Evolutionary conservation across 1,140 invertebrate genomes (phyloP).

Genomic region (Drosophila lowei): DNA sequence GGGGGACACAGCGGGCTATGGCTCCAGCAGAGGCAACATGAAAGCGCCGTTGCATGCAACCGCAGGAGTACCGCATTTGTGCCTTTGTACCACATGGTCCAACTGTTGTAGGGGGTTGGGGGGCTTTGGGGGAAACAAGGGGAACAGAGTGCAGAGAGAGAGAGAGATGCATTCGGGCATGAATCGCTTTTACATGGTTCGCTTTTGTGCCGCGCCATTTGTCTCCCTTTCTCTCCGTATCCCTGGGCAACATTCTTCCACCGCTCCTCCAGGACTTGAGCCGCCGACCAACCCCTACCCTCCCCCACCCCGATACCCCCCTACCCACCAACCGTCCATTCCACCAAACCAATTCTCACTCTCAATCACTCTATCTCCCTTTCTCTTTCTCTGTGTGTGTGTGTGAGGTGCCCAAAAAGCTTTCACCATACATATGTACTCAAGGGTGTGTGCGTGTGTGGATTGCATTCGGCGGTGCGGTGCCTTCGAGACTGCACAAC

Average conservation of each 20-base stretch:
- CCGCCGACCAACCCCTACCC: conserved; percentile 2
- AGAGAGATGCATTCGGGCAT: conserved; percentile 67
- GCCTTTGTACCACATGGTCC: conserved; percentile 61
- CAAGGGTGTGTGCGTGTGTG: conserved; percentile 6
- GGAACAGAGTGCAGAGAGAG: neutral
- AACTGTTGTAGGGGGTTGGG: neutral
- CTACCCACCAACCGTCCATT: no score
- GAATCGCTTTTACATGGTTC: conserved; percentile 73
- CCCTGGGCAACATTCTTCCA: no score
- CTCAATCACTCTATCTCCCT: no score
- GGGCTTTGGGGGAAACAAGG: no score
- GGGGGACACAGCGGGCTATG: conserved; percentile 4
- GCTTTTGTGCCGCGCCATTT: conserved; percentile 56
- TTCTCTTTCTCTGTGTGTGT: neutral
- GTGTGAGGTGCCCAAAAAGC: conserved; percentile 29
- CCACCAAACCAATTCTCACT: neutral
- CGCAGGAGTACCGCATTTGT: conserved; percentile 76
- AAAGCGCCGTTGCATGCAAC: conserved; percentile 79
- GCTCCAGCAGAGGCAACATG: conserved; percentile 55
- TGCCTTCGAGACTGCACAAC: conserved; percentile 28
- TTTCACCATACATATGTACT: conserved; percentile 3
- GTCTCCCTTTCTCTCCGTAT: neutral
- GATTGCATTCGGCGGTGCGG: conserved; percentile 12
- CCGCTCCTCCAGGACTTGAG: no score
- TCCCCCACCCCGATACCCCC: neutral